Evolutionary conservation across 2,113 vertebrate genomes (phyloP), one percentile per base, ranked within the genome.

Genomic region (Oostethus manadensis): DNA sequence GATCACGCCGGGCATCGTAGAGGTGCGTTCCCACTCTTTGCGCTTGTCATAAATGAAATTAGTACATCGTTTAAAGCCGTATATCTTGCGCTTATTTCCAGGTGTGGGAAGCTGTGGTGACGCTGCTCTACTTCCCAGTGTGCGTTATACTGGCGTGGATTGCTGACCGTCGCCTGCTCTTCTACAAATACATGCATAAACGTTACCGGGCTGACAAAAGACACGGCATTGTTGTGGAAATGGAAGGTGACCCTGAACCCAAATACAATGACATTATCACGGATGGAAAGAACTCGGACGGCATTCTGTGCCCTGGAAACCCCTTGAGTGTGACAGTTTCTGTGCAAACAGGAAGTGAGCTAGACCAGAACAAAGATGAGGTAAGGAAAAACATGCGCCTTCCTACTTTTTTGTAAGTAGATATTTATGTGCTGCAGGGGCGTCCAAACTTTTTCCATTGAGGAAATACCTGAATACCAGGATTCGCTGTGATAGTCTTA

Each of bases 101-200:
- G 87, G 93, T 98, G 9, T 98, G 96, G 96, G 96, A 98, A 62
- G 95, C 93, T 0, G 68, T 91, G n/a, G 87, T 97, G 53, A 98
- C 96, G 0, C 84, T 97, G 6, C 17, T 94, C 59, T 98, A 93
- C 86, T 98, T 98, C 80, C 96, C 96, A 0, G 78, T 94, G 6
- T 97, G 95, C 66, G 96, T 98, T 26, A 54, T 96, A 20, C 88
- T 95, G 69, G 94, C 96, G 3, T 98, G 96, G 96, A 92, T 98
- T 0, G 94, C 96, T 1, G 95, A 98, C 78, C 94, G 95, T 8
- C 80, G 93, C 0, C 81, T 97, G 0, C 89, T 98, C 43, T 94
- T 97, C 87, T 98, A 97, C 85, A 98, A 98, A 53, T 95, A 94
- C 50, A 92, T 97, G 60, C 92, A 94, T 87, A 97, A 94, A 70